Conservation (phyloP, 2,888 invertebrate genomes). For the Tetranychus piercei region DNA sequence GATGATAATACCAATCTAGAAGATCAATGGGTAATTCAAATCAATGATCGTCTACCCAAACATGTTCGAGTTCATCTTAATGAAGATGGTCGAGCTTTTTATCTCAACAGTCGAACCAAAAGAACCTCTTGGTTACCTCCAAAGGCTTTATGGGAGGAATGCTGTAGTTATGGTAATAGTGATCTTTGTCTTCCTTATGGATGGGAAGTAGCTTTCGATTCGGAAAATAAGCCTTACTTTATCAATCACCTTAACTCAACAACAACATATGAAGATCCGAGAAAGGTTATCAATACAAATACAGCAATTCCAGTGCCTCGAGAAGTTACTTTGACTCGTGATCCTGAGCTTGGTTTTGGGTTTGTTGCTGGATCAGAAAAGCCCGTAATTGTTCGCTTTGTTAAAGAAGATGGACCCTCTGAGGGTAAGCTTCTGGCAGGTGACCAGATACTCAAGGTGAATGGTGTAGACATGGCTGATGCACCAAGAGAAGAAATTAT, state of each 20-base stretch:
- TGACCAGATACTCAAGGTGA: not conserved
- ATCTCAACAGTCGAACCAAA: not conserved
- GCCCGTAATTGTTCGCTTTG: constrained; percentile 64
- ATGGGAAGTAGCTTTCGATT: constrained; percentile 72
- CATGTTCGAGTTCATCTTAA: not conserved
- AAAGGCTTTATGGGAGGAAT: not conserved
- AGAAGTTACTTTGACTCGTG: constrained; percentile 51
- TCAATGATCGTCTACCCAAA: not conserved
- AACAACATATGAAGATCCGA: constrained; percentile 71
- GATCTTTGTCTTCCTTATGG: constrained; percentile 50
- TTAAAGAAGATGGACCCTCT: constrained; percentile 35
- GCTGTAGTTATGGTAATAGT: not conserved
- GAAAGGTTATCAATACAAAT: constrained; percentile 37
- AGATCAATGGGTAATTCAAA: not conserved
- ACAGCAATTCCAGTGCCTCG: constrained; percentile 52
- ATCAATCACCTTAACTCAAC: constrained; percentile 49
- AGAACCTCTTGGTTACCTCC: constrained; percentile 1
- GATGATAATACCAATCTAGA: not conserved
- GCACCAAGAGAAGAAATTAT: constrained; percentile 7
- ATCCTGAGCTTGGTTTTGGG: constrained; percentile 67
- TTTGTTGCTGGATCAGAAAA: constrained; percentile 87
- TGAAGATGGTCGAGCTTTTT: constrained; percentile 1
- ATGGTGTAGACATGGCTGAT: constrained; percentile 4
- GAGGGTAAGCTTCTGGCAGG: constrained; percentile 5
- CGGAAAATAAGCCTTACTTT: constrained; percentile 53